A percentile compares a stretch with the other conserved stretches of the same genome.
Evolutionary conservation across 2,888 invertebrate species (phyloP).

Genomic region (Pediacus dermestoides): DNA sequence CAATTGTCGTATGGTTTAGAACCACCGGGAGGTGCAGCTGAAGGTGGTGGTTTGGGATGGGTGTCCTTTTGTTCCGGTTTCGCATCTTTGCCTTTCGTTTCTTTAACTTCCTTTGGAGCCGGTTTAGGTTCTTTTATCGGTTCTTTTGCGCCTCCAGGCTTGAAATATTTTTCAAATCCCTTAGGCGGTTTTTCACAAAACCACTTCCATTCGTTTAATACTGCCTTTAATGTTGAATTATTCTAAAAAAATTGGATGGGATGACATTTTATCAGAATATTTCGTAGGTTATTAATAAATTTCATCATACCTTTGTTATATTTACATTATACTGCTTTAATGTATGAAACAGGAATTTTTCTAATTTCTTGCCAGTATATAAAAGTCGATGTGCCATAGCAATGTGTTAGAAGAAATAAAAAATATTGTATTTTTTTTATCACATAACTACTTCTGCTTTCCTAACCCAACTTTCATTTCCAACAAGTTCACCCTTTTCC

Average conservation of each 20-base stretch:
- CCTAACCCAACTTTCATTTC: conserved; percentile 8
- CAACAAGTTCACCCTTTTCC: too few species aligned
- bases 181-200: conserved; percentile 82
- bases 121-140: conserved; percentile 45
- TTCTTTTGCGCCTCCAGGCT: conserved; percentile 55
- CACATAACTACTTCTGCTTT: conserved; percentile 20
- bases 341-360: conserved; percentile 48
- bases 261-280: conserved; percentile 17
- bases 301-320: conserved; percentile 37
- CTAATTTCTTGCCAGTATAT: conserved; percentile 56
- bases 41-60: conserved; percentile 47
- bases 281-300: conserved; percentile 25
- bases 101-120: conserved; percentile 39
- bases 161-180: conserved; percentile 91
- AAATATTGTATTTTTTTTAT: conserved; percentile 13
- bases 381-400: conserved; percentile 63
- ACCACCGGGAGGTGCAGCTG: conserved; percentile 33
- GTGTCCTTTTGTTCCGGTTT: conserved; percentile 41
- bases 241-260: conserved; percentile 45
- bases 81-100: conserved; percentile 39
- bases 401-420: conserved; percentile 13
- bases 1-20: conserved; percentile 51
- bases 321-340: conserved; percentile 41
- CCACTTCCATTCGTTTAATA: conserved; percentile 58
- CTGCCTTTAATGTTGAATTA: conserved; percentile 56